These are phyloP conservation scores for Trichopoda pennipes DNA, from an alignment of 2,888 invertebrate species.

Conservation along the genomic window DNA sequence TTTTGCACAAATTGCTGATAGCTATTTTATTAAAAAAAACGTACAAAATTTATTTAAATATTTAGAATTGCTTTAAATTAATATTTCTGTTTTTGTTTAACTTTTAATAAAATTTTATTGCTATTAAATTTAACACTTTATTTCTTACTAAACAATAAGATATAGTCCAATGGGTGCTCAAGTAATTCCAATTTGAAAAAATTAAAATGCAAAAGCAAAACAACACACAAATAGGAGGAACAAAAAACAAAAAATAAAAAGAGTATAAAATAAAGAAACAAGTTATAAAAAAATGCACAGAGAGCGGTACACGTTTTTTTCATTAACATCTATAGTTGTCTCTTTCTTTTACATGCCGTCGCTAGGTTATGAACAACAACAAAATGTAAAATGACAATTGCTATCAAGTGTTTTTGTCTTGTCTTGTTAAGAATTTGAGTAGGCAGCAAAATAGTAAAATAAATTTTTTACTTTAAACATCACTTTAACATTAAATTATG, in stretches of 20 bases:
- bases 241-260: constrained; percentile 34
- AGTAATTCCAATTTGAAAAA: constrained; percentile 48
- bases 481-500: not conserved
- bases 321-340: constrained; percentile 15
- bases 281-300: constrained; percentile 59
- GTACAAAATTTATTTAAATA: not conserved
- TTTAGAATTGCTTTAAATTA: constrained; percentile 1
- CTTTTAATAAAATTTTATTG: not conserved
- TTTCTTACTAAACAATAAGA: constrained; percentile 39
- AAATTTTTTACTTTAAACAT: constrained; percentile 9
- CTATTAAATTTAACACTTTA: constrained; percentile 22
- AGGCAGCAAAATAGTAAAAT: constrained; percentile 55
- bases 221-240: constrained; percentile 29
- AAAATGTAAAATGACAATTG: constrained; percentile 42
- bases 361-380: not conserved
- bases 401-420: constrained; percentile 62
- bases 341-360: constrained; percentile 23
- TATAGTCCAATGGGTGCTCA: constrained; percentile 53
- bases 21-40: no score
- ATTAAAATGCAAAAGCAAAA: constrained; percentile 60
- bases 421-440: constrained; percentile 47
- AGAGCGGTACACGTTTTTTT: constrained; percentile 67
- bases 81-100: not conserved
- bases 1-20: not conserved
- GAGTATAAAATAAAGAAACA: constrained; percentile 50